These are phyloP conservation scores for Acleris sparsana DNA, from an alignment of 2,888 invertebrate species.

Conservation along the genomic window DNA sequence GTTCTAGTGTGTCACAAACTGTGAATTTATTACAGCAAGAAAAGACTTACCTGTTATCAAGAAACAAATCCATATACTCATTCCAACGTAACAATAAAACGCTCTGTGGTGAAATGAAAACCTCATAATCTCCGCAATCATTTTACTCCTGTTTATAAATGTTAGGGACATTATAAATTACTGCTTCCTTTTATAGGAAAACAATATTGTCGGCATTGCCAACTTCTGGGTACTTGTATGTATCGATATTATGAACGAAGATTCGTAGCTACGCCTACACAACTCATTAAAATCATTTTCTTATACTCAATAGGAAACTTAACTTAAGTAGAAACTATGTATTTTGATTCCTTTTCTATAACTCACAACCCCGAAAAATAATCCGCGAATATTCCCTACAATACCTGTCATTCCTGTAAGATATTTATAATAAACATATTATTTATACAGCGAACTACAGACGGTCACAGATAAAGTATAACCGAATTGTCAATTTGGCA, in stretches of 20 bases:
- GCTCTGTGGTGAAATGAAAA: slow-evolving; percentile 88
- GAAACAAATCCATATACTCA: slow-evolving; percentile 92
- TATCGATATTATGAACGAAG: slow-evolving; percentile 1
- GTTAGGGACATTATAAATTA: slow-evolving; percentile 31
- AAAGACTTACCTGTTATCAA: slow-evolving; percentile 86
- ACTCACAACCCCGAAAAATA: too few species aligned
- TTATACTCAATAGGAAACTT: too few species aligned
- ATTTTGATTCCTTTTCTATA: too few species aligned
- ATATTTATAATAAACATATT: too few species aligned
- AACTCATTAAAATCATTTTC: too few species aligned
- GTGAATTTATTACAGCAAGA: neutral
- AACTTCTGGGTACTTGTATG: neutral
- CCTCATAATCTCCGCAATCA: slow-evolving; percentile 70
- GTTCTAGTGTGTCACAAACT: neutral
- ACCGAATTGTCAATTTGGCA: too few species aligned
- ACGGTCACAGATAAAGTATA: too few species aligned
- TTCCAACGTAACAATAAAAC: slow-evolving; percentile 91
- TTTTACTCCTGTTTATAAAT: slow-evolving; percentile 43
- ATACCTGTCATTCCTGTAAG: too few species aligned
- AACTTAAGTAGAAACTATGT: too few species aligned
- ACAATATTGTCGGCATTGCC: neutral
- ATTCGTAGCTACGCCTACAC: neutral
- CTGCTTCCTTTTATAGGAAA: slow-evolving; percentile 1
- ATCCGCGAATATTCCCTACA: too few species aligned
- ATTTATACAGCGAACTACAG: too few species aligned